Evolutionary conservation across 30 jellyfish, hydroid and myxozoan species (phyloP).

Genomic region (Aurelia sp.): DNA sequence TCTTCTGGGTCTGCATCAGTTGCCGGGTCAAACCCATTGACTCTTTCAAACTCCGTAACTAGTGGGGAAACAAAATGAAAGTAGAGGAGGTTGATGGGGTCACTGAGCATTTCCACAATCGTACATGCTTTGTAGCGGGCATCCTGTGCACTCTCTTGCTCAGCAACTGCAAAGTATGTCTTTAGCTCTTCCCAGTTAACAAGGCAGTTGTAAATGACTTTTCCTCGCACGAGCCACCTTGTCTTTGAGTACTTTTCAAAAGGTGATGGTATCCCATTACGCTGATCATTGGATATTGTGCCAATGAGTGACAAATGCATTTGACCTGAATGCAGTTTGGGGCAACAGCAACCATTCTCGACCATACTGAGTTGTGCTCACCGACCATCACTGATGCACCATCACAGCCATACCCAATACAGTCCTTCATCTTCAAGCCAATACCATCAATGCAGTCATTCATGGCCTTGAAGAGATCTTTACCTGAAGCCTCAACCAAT

Average conservation of each 20-base stretch:
- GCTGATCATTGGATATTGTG: conserved; percentile 69
- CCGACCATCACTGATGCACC: conserved; percentile 78
- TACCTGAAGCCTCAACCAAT: conserved; percentile 44
- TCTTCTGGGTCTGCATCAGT: too few species aligned
- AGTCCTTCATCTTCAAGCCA: conserved; percentile 41
- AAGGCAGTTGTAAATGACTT: conserved; percentile 60
- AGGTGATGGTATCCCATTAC: conserved; percentile 56
- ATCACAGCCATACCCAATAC: conserved; percentile 61
- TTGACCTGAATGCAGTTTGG: conserved; percentile 67
- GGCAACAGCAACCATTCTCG: conserved; percentile 53
- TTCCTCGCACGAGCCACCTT: conserved; percentile 80
- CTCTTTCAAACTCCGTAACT: too few species aligned
- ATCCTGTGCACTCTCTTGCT: conserved; percentile 53
- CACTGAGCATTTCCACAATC: conserved; percentile 61
- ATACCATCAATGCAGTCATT: conserved; percentile 31
- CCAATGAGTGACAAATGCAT: conserved; percentile 82
- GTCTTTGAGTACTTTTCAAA: conserved; percentile 59
- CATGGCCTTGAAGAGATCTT: conserved; percentile 20
- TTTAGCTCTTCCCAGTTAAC: conserved; percentile 78
- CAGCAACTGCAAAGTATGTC: conserved; percentile 74
- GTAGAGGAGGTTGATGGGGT: conserved; percentile 38
- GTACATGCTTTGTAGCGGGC: conserved; percentile 71
- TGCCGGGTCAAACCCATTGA: too few species aligned
- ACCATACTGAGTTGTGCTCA: conserved; percentile 79
- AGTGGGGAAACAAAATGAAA: too few species aligned